phyloP scores from a whole-genome alignment of 2,113 vertebrate genomes.

The Isichthys henryi region DNA sequence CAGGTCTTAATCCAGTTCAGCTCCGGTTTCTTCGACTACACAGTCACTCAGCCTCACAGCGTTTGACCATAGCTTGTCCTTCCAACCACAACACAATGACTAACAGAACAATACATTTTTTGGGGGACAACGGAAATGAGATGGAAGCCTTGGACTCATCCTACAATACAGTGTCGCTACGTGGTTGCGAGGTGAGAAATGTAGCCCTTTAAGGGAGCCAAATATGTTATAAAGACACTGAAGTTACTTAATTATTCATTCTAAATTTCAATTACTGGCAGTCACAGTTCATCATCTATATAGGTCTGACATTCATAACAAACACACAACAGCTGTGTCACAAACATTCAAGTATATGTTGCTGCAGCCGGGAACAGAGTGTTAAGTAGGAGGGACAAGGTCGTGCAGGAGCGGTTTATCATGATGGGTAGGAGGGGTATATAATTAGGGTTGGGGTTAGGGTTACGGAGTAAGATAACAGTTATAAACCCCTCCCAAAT shows the following conservation, averaged over 20 bases:
- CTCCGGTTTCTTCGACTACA: conserved; percentile 61
- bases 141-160: conserved; percentile 32
- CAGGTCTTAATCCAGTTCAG: conserved; percentile 55
- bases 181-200: conserved; percentile 46
- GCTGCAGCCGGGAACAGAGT: too few relatives aligned
- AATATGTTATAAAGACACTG: background rate
- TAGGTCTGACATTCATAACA: background rate
- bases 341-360: background rate
- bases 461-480: too few relatives aligned
- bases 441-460: too few relatives aligned
- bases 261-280: background rate
- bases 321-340: background rate
- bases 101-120: conserved; percentile 34
- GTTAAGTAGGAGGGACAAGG: too few relatives aligned
- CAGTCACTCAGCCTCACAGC: conserved; percentile 55
- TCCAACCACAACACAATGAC: conserved; percentile 6
- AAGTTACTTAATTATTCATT: background rate
- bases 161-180: conserved; percentile 30
- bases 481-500: too few relatives aligned
- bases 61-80: conserved; percentile 44
- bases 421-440: too few relatives aligned
- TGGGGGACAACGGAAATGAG: conserved; percentile 50
- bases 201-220: background rate
- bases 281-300: background rate
- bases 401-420: too few relatives aligned